Base-by-base conservation (phyloP, 2,797 vertebrate genomes). In the Enoplosus armatus region DNA sequence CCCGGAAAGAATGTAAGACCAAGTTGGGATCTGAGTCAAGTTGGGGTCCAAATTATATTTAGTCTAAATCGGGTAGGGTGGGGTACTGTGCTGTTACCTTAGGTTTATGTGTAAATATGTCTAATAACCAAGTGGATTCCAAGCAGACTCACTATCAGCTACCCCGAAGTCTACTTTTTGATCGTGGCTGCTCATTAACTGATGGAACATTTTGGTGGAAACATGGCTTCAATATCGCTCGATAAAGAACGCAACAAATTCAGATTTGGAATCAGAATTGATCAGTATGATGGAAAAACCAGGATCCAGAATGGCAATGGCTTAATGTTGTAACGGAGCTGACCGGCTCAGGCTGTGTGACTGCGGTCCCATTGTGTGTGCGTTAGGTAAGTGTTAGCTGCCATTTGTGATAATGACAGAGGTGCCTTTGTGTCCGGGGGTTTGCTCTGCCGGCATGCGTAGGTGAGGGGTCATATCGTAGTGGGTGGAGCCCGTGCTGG, bases 341-440 rank as follows among this genome's bases (percentile, higher is more conserved):
- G 45, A 67, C 37, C 79, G 61, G 41, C 47, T 61, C 33, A 41
- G 50, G 35, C 53, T 31, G 3, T 53, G 64, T 70, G 72, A 45
- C 53, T 26, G 31, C 22, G 48, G 62, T 77, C 66, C 45, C 24
- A 14, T 14, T 59, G 41, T 16, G 11, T 33, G 76, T 56, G n/a
- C n/a, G 66, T 74, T 39, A 14, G 43, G 37, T n/a, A 67, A 93
- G 92, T 88, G 96, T 97, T 97, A 99, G 96, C 98, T 99, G 90
- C 98, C 96, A 56, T 99, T 99, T 84, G 96, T 98, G 94, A 99
- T 99, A 93, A 99, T 99, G 91, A 99, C 98, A 4, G 98, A 98
- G 74, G 97, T 97, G 91, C 97, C 97, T 93, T 99, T 99, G 92
- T 98, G 98, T 93, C 95, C 96, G 59, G 96, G 94, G 61, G 95